Percentiles rank a stretch among this genome's conserved stretches.
phyloP scores from a whole-genome alignment of 30 jellyfish, hydroid and myxozoan species.

The Hydractinia echinata region DNA sequence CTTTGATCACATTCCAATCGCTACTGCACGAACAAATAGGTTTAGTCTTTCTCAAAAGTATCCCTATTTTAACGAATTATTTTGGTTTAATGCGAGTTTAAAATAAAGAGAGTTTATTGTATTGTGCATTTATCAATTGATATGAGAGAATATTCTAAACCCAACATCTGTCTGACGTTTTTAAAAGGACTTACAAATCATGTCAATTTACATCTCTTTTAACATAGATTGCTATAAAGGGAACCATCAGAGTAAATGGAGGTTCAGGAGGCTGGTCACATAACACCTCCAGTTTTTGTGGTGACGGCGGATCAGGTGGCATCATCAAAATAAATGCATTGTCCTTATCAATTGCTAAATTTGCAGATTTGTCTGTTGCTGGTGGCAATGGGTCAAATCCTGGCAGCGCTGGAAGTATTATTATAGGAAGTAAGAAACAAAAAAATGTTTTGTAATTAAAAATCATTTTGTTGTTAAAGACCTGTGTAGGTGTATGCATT shows the following conservation, averaged over 20 bases:
- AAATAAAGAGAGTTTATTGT: too few relatives aligned
- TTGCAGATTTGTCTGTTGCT: constrained; percentile 1
- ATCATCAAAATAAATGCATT: constrained; percentile 34
- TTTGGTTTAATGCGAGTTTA: too few relatives aligned
- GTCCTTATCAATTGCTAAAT: not conserved
- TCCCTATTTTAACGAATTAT: too few relatives aligned
- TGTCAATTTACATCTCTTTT: too few relatives aligned
- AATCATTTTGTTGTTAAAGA: not conserved
- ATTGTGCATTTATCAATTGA: too few relatives aligned
- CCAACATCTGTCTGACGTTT: too few relatives aligned
- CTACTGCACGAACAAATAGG: too few relatives aligned
- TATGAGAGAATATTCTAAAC: too few relatives aligned
- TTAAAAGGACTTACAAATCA: too few relatives aligned
- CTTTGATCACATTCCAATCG: too few relatives aligned
- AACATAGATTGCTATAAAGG: constrained; percentile 35
- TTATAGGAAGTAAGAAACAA: constrained; percentile 15
- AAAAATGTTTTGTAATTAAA: not conserved
- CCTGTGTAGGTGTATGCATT: not conserved
- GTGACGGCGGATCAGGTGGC: constrained; percentile 93
- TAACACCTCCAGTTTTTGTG: constrained; percentile 49
- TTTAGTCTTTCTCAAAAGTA: too few relatives aligned
- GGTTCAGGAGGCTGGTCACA: constrained; percentile 54
- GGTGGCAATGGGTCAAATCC: constrained; percentile 72
- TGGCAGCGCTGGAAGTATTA: constrained; percentile 45
- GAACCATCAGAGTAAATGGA: constrained; percentile 47